Percentiles rank a stretch among this genome's conserved stretches.
phyloP scores from a whole-genome alignment of 2,113 vertebrate species.

The Oreocharis arfaki region DNA sequence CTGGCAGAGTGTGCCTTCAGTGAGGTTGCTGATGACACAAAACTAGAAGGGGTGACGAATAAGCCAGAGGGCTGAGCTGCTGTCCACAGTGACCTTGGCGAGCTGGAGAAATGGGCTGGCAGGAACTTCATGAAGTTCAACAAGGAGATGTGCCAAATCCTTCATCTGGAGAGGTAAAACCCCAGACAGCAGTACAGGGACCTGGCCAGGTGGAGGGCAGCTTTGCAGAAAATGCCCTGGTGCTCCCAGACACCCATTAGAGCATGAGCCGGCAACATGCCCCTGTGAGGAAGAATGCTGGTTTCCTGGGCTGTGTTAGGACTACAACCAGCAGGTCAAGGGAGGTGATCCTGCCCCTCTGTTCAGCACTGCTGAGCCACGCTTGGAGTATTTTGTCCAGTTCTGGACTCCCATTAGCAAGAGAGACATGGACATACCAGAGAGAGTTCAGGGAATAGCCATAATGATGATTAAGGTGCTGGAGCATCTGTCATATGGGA shows the following conservation, averaged over 20 bases:
- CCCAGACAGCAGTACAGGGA: not conserved
- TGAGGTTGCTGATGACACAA: not conserved
- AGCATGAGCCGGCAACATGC: not conserved
- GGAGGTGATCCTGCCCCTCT: not conserved
- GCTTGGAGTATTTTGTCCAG: not conserved
- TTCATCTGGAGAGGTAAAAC: not conserved
- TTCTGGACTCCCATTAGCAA: not conserved
- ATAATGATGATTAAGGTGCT: not conserved
- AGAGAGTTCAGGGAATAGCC: not conserved
- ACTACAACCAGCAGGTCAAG: not conserved
- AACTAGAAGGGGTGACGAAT: not conserved
- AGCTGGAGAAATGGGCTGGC: not conserved
- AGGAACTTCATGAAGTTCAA: not conserved
- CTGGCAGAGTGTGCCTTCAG: not conserved
- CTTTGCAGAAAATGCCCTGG: not conserved
- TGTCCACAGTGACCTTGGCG: accelerated
- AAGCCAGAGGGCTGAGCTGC: not conserved
- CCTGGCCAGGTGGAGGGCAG: not conserved
- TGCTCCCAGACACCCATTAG: accelerated
- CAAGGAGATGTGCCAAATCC: not conserved
- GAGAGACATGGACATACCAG: not conserved
- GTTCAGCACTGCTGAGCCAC: not conserved
- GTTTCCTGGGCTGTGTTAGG: not conserved
- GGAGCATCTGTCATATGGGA: not conserved
- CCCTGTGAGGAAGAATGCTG: not conserved